Percentiles rank a stretch among this genome's conserved stretches.
Conservation (phyloP, 2,888 invertebrate species). For the Nesidiocoris tenuis region DNA sequence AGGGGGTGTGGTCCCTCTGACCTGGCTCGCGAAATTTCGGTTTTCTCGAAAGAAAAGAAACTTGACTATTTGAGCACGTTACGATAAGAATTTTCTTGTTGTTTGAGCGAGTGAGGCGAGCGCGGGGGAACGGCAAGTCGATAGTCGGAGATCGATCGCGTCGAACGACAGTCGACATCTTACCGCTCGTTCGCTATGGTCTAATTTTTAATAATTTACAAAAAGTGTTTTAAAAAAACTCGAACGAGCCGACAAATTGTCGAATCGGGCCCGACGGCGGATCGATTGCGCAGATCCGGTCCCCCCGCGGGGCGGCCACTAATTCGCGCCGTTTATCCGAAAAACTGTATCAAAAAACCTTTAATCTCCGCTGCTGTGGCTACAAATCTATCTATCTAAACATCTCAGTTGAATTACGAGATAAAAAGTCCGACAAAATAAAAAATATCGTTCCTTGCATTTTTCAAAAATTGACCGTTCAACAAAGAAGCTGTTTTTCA, state of each 20-base stretch:
- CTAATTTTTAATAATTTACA: slow-evolving; percentile 30
- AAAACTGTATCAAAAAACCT: slow-evolving; percentile 33
- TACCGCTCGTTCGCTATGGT: background rate
- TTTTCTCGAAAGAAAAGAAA: background rate
- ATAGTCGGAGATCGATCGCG: too few relatives aligned
- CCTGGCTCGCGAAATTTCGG: slow-evolving; percentile 12
- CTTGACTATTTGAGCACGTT: slow-evolving; percentile 35
- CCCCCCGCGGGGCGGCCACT: too few relatives aligned
- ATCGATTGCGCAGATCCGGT: too few relatives aligned
- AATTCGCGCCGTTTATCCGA: slow-evolving; percentile 16
- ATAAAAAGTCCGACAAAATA: too few relatives aligned
- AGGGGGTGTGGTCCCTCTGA: slow-evolving; percentile 36
- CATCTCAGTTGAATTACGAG: too few relatives aligned
- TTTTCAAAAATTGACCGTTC: slow-evolving; percentile 17
- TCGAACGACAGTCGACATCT: background rate
- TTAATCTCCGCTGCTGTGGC: background rate
- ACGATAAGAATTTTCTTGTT: slow-evolving; percentile 28
- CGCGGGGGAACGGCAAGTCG: too few relatives aligned
- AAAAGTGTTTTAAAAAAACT: slow-evolving; percentile 9
- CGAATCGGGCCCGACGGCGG: too few relatives aligned
- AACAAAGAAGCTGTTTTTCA: slow-evolving; percentile 30
- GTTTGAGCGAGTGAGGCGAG: slow-evolving; percentile 33
- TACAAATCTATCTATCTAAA: slow-evolving; percentile 42
- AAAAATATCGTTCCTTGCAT: background rate
- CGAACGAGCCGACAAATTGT: background rate